These are phyloP conservation scores for Hipparchia semele DNA, from an alignment of 2,888 invertebrate genomes.

Conservation along the genomic window DNA sequence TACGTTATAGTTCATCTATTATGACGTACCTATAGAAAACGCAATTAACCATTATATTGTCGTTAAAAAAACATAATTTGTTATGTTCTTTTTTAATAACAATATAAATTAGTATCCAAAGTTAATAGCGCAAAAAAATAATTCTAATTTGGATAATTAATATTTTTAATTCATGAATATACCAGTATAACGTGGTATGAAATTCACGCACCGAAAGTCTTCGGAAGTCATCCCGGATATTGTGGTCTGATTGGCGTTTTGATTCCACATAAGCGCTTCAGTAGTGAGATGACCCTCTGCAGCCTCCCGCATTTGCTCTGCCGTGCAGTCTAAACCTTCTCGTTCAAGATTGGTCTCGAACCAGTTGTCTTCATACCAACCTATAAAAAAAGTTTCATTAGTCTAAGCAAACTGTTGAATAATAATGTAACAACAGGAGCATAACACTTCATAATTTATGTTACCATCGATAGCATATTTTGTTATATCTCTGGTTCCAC, in stretches of 20 bases:
- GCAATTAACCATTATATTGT: too few species aligned
- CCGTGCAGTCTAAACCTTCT: conserved; percentile 95
- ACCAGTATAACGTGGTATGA: neutral
- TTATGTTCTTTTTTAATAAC: too few species aligned
- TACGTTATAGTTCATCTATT: too few species aligned
- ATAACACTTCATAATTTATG: too few species aligned
- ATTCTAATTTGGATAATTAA: neutral
- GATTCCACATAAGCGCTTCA: conserved; percentile 99
- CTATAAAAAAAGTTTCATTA: conserved; percentile 62
- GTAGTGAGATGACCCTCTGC: conserved; percentile 99
- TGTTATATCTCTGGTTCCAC: too few species aligned
- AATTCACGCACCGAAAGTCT: conserved; percentile 86
- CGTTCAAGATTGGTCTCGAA: conserved; percentile 94
- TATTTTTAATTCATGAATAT: neutral
- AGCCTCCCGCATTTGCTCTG: conserved; percentile 95
- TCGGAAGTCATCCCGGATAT: conserved; percentile 98
- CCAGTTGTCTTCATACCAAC: conserved; percentile 99
- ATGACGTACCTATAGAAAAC: too few species aligned
- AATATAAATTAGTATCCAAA: too few species aligned
- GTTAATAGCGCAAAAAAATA: too few species aligned
- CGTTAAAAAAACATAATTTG: too few species aligned
- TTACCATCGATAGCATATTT: too few species aligned
- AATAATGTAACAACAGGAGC: too few species aligned
- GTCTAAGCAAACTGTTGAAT: too few species aligned
- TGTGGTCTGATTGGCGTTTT: conserved; percentile 94